phyloP scores from a whole-genome alignment of 2,113 vertebrate genomes.

The Nothoprocta perdicaria region DNA sequence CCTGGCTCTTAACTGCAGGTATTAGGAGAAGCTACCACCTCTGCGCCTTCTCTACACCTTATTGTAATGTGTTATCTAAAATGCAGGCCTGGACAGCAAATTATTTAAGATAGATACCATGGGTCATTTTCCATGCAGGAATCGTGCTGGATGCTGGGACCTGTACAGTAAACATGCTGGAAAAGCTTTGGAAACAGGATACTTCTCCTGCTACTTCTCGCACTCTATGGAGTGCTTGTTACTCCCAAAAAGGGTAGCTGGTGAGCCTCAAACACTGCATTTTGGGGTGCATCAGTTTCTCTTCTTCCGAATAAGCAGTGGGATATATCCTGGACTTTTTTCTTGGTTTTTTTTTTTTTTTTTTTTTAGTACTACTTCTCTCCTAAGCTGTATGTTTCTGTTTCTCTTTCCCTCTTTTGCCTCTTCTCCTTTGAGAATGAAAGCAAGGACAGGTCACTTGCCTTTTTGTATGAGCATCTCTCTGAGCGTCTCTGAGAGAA shows the following conservation, averaged over 20 bases:
- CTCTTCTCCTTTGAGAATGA: constrained; percentile 33
- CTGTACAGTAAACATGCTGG: not conserved
- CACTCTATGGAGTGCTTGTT: not conserved
- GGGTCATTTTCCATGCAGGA: not conserved
- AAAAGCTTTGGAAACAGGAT: not conserved
- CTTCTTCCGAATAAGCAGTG: no score
- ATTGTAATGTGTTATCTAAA: not conserved
- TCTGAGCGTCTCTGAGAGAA: constrained; percentile 43
- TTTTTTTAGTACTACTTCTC: not conserved
- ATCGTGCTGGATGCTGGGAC: not conserved
- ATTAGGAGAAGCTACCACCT: not conserved
- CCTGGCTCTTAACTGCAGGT: not conserved
- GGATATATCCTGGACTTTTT: not conserved
- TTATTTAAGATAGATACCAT: accelerated
- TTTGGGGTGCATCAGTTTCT: not conserved
- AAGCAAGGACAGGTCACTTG: constrained; percentile 81
- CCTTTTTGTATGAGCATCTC: constrained; percentile 70
- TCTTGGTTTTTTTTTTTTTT: not conserved
- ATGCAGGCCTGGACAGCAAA: not conserved
- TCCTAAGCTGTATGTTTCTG: constrained; percentile 1
- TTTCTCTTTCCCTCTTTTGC: constrained; percentile 15
- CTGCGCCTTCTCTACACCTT: not conserved
- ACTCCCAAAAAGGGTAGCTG: not conserved
- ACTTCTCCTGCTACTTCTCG: not conserved
- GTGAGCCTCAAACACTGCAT: not conserved